Base-by-base conservation (phyloP, 2,113 vertebrate species). In the Dissostichus mawsoni region DNA sequence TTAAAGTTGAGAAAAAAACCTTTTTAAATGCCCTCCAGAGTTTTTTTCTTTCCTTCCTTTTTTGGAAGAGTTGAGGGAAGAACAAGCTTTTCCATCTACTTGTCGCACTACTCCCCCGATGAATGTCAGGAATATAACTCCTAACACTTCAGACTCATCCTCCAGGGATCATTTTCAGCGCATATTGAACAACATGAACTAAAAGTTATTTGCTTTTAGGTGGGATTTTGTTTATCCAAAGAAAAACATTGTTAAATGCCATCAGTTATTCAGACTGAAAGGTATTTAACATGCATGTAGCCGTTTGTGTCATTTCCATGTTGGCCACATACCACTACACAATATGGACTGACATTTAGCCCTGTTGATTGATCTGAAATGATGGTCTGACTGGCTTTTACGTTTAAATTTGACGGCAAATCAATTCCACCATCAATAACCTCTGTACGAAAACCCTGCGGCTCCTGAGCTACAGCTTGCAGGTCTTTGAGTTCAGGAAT, bases 1-100 rank as follows among this genome's bases (percentile, higher is more conserved):
- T 95, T 95, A 95, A 93, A 94, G 86, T 83, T 83, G 70, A 84
- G 86, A 64, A 81, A 82, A 80, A 47, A 48, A 16, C 53, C 25
- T 86, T 57, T 75, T 59, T 55, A 94, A 91, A 90, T 81, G 76
- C 89, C 88, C 89, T 88, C 73, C 56, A 87, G 88, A 87, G 56
- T 77, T 82, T 80, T 83, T 80, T 78, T 82, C 69, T 64, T 58
- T 11, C 7, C 57, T 44, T 58, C 12, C 58, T 9, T 62, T 73
- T 77, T 82, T 76, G 73, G 81, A 77, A 65, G 69, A 73, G 53
- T 75, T n/a, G 3, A 75, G 61, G 20, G 56, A 75, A 78, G 72
- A 80, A 88, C 83, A 76, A 57, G n/a, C 66, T 59, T 84, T 81
- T 88, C 67, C 75, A 58, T 80, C 68, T 83, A 17, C n/a, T 45